Conservation (phyloP, 2,113 vertebrate genomes). For the Nanger granti region DNA sequence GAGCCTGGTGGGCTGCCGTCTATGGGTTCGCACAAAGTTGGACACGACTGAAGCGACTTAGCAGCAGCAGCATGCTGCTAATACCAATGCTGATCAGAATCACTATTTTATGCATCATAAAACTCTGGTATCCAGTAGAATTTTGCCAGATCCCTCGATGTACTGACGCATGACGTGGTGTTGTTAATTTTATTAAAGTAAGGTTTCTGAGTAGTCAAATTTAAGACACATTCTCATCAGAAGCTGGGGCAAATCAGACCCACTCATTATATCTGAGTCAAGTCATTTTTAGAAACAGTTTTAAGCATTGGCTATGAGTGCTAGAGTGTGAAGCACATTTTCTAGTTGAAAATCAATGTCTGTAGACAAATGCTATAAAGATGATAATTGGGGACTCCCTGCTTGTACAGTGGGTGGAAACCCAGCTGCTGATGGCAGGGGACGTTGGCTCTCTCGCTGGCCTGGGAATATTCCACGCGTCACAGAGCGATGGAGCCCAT, state of each 20-base stretch:
- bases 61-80: not conserved
- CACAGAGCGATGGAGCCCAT: not conserved
- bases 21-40: fast-evolving
- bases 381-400: not conserved
- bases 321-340: not conserved
- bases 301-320: not conserved
- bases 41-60: too few species aligned
- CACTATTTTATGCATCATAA: not conserved
- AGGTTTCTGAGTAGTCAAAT: not conserved
- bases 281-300: not conserved
- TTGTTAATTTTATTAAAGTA: not conserved
- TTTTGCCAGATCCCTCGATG: not conserved
- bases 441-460: not conserved
- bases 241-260: not conserved
- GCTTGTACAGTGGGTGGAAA: not conserved
- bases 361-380: not conserved
- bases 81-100: not conserved
- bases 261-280: not conserved
- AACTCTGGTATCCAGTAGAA: not conserved
- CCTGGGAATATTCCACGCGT: not conserved
- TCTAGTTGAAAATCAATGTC: not conserved
- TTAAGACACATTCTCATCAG: not conserved
- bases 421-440: not conserved
- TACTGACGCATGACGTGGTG: not conserved
- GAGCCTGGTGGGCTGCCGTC: too few species aligned